A percentile compares a stretch with the other conserved stretches of the same genome.
phyloP scores from a whole-genome alignment of 2,888 invertebrate genomes.

The Cephus spinipes region DNA sequence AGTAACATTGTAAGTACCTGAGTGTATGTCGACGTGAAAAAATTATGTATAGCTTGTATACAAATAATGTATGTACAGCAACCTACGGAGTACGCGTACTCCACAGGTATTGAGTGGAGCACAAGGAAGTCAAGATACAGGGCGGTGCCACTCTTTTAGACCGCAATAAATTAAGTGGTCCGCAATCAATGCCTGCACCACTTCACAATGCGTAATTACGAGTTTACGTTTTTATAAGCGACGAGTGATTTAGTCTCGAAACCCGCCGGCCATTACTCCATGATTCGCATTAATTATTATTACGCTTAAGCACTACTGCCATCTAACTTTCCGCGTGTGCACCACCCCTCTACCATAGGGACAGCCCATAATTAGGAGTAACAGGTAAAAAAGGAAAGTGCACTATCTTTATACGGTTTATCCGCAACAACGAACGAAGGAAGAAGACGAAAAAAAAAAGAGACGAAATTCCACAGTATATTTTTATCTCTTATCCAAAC shows the following conservation, averaged over 20 bases:
- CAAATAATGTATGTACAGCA: no score
- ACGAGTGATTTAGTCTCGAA: constrained; percentile 13
- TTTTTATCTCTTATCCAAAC: not conserved
- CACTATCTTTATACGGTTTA: not conserved
- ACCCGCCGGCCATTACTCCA: constrained; percentile 8
- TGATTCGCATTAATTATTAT: constrained; percentile 16
- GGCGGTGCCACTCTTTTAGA: not conserved
- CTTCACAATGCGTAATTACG: constrained; percentile 17
- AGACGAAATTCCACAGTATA: not conserved
- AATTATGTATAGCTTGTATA: no score
- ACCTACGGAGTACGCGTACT: not conserved
- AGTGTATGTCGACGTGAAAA: not conserved
- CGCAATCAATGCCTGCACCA: constrained; percentile 13
- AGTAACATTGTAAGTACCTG: not conserved
- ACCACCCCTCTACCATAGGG: not conserved
- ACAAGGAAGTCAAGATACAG: not conserved
- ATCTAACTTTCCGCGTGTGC: not conserved
- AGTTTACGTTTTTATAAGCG: constrained; percentile 16
- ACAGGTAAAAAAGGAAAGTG: not conserved
- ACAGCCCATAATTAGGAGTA: not conserved
- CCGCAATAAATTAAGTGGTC: constrained; percentile 10
- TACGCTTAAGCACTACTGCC: constrained; percentile 6
- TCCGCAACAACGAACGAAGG: not conserved
- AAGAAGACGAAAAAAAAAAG: not conserved
- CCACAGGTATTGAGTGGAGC: not conserved